Evolutionary conservation across 2,113 vertebrate genomes (phyloP).

Genomic region (Labrus mixtus): DNA sequence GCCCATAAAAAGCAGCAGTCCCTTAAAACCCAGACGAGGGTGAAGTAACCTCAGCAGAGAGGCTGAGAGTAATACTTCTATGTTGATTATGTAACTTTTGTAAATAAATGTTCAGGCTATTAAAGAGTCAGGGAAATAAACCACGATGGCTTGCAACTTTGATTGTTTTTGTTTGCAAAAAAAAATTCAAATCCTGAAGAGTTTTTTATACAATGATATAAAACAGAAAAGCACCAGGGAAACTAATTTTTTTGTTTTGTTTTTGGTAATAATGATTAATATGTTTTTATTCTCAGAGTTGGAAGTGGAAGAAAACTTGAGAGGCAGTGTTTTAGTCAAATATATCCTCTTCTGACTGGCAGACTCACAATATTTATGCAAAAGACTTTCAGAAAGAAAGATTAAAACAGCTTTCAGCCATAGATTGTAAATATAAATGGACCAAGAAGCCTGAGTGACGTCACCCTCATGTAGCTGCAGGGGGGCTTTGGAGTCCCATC

Average conservation of each 20-base stretch:
- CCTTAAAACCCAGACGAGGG: constrained; percentile 5
- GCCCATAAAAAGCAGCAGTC: not conserved
- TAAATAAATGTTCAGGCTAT: not conserved
- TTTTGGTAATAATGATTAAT: not conserved
- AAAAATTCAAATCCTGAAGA: not conserved
- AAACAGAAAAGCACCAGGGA: not conserved
- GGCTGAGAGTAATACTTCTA: not conserved
- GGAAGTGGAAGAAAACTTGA: not conserved
- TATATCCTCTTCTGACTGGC: too few species aligned
- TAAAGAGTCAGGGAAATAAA: not conserved
- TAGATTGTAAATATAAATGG: too few species aligned
- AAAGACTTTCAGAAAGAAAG: too few species aligned
- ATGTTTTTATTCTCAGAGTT: constrained; percentile 3
- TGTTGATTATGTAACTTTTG: not conserved
- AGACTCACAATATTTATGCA: not conserved
- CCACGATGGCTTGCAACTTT: not conserved
- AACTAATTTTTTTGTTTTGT: not conserved
- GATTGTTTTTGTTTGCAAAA: not conserved
- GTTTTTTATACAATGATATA: not conserved
- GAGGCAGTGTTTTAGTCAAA: too few species aligned
- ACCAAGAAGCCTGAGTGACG: too few species aligned
- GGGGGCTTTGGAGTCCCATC: too few species aligned
- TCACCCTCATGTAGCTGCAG: too few species aligned
- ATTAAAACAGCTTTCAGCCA: too few species aligned
- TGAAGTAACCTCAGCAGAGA: not conserved